Conservation (phyloP, 2,797 vertebrate species). For the Cygnus olor region DNA sequence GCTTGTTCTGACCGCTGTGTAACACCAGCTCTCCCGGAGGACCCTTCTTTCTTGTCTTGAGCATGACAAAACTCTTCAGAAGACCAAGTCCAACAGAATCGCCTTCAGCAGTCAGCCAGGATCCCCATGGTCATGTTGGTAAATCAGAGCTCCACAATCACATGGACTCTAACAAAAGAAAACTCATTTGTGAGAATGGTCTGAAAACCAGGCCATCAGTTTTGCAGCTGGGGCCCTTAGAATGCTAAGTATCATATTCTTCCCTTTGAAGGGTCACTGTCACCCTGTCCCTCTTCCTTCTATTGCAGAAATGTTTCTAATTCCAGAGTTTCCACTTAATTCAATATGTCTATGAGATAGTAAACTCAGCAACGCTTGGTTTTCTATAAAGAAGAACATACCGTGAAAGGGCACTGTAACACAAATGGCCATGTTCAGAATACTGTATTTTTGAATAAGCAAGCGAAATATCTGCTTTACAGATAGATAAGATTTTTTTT, state of each 20-base stretch:
- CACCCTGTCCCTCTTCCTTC: background rate
- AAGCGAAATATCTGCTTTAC: background rate
- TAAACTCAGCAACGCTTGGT: background rate
- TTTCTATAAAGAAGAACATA: background rate
- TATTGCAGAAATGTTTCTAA: background rate
- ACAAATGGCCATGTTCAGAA: background rate
- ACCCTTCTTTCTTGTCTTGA: background rate
- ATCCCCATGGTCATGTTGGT: background rate
- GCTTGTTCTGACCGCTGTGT: fast-evolving
- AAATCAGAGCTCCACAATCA: background rate
- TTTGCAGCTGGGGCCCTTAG: background rate
- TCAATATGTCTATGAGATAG: fast-evolving
- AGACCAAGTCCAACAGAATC: background rate
- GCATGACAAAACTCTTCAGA: background rate
- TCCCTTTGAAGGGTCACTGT: background rate
- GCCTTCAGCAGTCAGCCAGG: background rate
- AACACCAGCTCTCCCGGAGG: background rate
- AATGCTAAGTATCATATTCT: background rate
- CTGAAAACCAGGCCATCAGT: background rate
- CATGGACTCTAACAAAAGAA: background rate
- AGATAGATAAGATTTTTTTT: background rate
- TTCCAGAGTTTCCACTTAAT: background rate
- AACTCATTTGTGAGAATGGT: background rate
- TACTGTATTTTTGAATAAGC: background rate
- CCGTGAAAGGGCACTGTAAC: background rate